phyloP scores from a whole-genome alignment of 2,797 vertebrate genomes.

The Spheniscus humboldti region DNA sequence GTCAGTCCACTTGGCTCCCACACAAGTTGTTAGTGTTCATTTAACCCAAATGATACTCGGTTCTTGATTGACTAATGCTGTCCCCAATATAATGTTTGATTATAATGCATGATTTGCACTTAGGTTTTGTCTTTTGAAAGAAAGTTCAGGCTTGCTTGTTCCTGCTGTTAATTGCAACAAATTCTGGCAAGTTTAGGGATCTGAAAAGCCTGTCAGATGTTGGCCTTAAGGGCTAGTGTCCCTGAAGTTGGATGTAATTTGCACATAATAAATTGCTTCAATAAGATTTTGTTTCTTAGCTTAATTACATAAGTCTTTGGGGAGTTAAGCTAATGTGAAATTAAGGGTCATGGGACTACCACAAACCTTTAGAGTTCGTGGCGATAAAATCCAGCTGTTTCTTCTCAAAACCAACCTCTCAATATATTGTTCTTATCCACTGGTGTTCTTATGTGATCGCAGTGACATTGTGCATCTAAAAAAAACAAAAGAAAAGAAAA shows the following conservation, averaged over 20 bases:
- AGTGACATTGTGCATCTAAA: not conserved
- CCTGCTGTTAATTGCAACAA: constrained; percentile 20
- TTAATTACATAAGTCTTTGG: constrained; percentile 59
- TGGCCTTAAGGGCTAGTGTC: constrained; percentile 25
- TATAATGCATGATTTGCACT: not conserved
- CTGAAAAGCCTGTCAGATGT: constrained; percentile 38
- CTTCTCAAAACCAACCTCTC: constrained; percentile 5
- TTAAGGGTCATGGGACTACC: constrained; percentile 53
- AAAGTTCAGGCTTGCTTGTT: constrained; percentile 13
- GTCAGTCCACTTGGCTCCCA: not conserved
- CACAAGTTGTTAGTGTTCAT: not conserved
- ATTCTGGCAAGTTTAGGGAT: constrained; percentile 14
- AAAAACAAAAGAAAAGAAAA: not conserved
- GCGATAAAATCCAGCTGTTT: constrained; percentile 68
- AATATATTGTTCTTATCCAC: constrained; percentile 2
- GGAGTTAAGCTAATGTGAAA: constrained; percentile 66
- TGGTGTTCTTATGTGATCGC: not conserved
- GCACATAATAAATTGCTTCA: constrained; percentile 58
- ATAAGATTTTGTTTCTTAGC: constrained; percentile 46
- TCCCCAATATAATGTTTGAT: not conserved
- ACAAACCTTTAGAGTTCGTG: constrained; percentile 44
- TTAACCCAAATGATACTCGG: not conserved
- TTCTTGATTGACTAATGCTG: not conserved
- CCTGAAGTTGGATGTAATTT: constrained; percentile 54
- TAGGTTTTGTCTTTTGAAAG: not conserved